A percentile compares a stretch with the other conserved stretches of the same genome.
Conservation (phyloP, 2,113 vertebrate species). For the Semnornis frantzii region DNA sequence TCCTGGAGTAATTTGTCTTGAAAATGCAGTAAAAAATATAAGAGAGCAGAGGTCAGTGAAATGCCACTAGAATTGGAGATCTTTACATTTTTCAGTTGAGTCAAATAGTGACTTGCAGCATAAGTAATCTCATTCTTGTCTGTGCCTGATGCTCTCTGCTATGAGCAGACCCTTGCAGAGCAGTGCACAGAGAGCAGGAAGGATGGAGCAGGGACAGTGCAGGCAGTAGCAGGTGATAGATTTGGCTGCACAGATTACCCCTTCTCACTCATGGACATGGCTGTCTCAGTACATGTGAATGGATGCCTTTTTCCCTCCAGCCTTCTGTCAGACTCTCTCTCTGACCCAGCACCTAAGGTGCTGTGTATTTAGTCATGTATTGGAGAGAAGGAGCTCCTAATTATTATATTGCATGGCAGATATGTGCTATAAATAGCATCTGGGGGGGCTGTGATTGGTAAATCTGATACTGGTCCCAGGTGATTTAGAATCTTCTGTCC, state of each 20-base stretch:
- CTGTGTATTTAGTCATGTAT: background rate
- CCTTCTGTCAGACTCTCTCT: conserved; percentile 12
- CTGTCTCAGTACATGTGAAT: conserved; percentile 19
- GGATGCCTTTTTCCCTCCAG: background rate
- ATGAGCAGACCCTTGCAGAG: background rate
- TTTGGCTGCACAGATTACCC: conserved; percentile 7
- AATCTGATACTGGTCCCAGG: background rate
- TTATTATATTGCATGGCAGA: background rate
- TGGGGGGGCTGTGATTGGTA: background rate
- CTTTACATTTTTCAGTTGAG: background rate
- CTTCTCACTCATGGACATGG: background rate
- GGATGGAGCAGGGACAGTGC: background rate
- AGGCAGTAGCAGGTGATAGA: background rate
- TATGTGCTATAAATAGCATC: conserved; percentile 7
- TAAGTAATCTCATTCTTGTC: background rate
- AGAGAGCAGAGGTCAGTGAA: background rate
- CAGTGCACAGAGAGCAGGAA: background rate
- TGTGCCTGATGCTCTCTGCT: background rate
- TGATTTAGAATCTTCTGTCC: background rate
- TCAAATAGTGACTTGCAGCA: rapidly evolving
- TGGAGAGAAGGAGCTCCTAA: background rate
- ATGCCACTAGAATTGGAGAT: background rate
- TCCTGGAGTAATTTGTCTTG: background rate
- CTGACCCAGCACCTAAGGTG: background rate
- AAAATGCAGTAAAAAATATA: background rate